Percentiles rank a stretch among this genome's conserved stretches.
Conservation (phyloP, 2,113 vertebrate genomes). For the Pituophis catenifer region DNA sequence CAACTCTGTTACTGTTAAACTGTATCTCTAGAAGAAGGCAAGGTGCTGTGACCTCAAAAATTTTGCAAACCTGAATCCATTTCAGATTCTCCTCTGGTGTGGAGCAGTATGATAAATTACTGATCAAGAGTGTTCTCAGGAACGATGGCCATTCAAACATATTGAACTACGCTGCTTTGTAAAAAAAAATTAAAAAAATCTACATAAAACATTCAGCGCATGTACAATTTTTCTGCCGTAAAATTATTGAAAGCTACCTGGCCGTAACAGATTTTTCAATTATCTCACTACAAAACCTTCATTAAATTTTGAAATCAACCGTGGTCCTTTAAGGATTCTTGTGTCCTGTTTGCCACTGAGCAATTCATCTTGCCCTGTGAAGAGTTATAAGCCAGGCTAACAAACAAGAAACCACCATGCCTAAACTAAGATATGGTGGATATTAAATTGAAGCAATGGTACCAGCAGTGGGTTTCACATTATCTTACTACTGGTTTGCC, state of each 20-base stretch:
- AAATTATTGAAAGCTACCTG: slow-evolving; percentile 44
- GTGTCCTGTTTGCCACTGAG: slow-evolving; percentile 1
- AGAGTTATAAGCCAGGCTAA: slow-evolving; percentile 40
- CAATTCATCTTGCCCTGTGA: slow-evolving; percentile 45
- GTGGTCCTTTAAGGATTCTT: slow-evolving; percentile 32
- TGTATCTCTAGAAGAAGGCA: background rate
- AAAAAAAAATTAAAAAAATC: background rate
- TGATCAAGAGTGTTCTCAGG: background rate
- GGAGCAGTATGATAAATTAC: background rate
- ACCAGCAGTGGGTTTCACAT: too few species aligned
- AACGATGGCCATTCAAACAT: background rate
- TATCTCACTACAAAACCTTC: slow-evolving; percentile 34
- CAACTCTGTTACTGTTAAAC: too few species aligned
- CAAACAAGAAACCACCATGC: background rate
- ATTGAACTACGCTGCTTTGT: background rate
- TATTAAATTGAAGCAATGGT: background rate
- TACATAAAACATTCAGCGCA: background rate
- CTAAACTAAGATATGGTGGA: background rate
- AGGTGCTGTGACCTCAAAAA: background rate
- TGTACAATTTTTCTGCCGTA: background rate
- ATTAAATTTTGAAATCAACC: slow-evolving; percentile 41
- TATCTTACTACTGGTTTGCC: too few species aligned
- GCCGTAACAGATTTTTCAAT: slow-evolving; percentile 33
- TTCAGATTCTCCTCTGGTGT: background rate
- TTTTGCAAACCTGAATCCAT: background rate